phyloP scores from a whole-genome alignment of 2,888 invertebrate species.

The Plebejus melissa region DNA sequence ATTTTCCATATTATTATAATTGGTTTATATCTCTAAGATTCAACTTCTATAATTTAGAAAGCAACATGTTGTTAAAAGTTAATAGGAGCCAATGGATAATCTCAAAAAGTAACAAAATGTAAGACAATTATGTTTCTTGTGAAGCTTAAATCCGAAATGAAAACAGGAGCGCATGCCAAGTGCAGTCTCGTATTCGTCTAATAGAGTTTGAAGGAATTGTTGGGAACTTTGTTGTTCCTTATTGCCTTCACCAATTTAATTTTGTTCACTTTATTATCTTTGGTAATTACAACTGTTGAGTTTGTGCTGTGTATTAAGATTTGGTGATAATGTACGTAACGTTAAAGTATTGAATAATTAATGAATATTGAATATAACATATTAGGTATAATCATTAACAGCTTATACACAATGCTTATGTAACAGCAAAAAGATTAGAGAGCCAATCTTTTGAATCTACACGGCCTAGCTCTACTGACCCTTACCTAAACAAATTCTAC shows the following conservation, averaged over 20 bases:
- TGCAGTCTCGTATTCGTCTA: constrained; percentile 38
- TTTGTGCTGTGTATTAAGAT: not conserved
- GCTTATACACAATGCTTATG: too few relatives aligned
- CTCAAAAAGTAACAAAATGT: constrained; percentile 30
- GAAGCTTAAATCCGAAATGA: constrained; percentile 39
- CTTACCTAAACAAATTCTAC: too few relatives aligned
- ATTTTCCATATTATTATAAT: too few relatives aligned
- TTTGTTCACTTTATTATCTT: constrained; percentile 31
- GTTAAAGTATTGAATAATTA: too few relatives aligned
- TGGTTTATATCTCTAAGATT: too few relatives aligned
- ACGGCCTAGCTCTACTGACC: too few relatives aligned
- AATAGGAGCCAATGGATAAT: not conserved
- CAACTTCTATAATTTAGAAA: too few relatives aligned
- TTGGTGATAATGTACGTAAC: not conserved
- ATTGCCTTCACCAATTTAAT: constrained; percentile 35
- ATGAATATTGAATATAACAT: too few relatives aligned
- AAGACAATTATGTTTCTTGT: constrained; percentile 38
- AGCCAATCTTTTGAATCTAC: too few relatives aligned
- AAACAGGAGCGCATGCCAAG: constrained; percentile 40
- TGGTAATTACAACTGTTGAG: constrained; percentile 22
- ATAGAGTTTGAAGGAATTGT: constrained; percentile 34
- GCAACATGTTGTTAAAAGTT: not conserved
- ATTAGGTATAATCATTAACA: too few relatives aligned
- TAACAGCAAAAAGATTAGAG: too few relatives aligned
- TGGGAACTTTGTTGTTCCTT: constrained; percentile 36